A percentile compares a stretch with the other conserved stretches of the same genome.
These are phyloP conservation scores for Brachionus manjavacas DNA, from an alignment of 1,140 invertebrate genomes.

Conservation along the genomic window DNA sequence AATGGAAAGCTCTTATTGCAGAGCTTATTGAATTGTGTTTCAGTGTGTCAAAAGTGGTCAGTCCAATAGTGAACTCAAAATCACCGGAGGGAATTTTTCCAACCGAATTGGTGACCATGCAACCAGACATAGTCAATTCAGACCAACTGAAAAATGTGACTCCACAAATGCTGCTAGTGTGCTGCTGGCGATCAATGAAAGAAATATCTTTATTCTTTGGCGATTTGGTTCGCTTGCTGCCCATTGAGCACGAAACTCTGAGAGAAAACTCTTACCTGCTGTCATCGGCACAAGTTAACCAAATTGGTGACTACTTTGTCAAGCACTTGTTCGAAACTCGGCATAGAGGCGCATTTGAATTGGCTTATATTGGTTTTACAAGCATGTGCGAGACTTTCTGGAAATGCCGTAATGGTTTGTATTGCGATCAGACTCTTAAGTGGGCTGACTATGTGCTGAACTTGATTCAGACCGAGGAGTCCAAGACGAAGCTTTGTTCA, in stretches of 20 bases:
- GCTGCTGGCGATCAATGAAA: slow-evolving; percentile 78
- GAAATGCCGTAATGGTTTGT: slow-evolving; percentile 48
- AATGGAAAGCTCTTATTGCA: slow-evolving; percentile 8
- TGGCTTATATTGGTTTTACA: slow-evolving; percentile 81
- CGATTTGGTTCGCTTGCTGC: slow-evolving; percentile 48
- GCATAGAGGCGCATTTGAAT: slow-evolving; percentile 89
- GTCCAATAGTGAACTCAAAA: slow-evolving; percentile 39
- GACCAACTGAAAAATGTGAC: background rate
- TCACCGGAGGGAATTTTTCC: slow-evolving; percentile 42
- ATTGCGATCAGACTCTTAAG: background rate
- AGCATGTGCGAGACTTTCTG: slow-evolving; percentile 68
- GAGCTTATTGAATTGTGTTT: slow-evolving; percentile 37
- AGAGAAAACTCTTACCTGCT: slow-evolving; percentile 43
- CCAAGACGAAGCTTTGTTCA: slow-evolving; percentile 63
- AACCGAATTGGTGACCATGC: slow-evolving; percentile 13
- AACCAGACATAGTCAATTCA: background rate
- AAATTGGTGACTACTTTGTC: slow-evolving; percentile 52
- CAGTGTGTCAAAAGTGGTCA: background rate
- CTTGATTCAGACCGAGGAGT: slow-evolving; percentile 28
- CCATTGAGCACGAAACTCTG: slow-evolving; percentile 34
- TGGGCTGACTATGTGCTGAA: slow-evolving; percentile 35
- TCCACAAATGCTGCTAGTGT: slow-evolving; percentile 65
- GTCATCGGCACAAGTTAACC: slow-evolving; percentile 45
- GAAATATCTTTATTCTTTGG: slow-evolving; percentile 67
- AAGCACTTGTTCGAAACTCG: slow-evolving; percentile 68